These are phyloP conservation scores for Chrysopa pallens DNA, from an alignment of 1,140 invertebrate species.

Conservation along the genomic window DNA sequence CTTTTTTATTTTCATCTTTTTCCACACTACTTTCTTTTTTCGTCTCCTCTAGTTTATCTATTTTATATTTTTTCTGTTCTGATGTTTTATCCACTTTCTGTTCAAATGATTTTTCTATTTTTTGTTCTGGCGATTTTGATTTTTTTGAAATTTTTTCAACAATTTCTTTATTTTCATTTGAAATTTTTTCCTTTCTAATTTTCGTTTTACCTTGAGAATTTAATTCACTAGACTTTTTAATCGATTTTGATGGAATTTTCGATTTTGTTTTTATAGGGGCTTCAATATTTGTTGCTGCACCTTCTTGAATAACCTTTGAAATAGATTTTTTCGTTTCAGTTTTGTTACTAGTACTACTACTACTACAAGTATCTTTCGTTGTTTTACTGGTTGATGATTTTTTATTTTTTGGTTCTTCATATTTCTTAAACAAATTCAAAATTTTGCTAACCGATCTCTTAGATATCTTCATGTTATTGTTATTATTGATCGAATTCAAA, in stretches of 20 bases:
- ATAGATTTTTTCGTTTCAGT: not conserved
- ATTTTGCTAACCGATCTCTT: constrained; percentile 45
- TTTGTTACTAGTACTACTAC: constrained; percentile 10
- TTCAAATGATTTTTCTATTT: no score
- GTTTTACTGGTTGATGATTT: not conserved
- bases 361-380: constrained; percentile 17
- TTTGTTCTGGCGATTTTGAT: no score
- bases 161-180: not conserved
- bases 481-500: constrained; percentile 19
- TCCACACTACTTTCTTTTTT: no score
- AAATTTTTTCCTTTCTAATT: constrained; percentile 1
- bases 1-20: not conserved
- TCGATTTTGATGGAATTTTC: not conserved
- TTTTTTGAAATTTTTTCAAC: no score
- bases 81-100: no score
- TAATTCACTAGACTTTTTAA: not conserved
- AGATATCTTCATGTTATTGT: constrained; percentile 16
- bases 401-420: constrained; percentile 27
- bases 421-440: constrained; percentile 51
- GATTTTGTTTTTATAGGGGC: not conserved
- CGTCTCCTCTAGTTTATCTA: no score
- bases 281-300: not conserved
- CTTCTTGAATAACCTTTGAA: not conserved
- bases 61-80: no score
- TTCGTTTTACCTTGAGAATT: not conserved